Evolutionary conservation across 2,888 invertebrate genomes (phyloP).

Genomic region (Pseudococcus longispinus): DNA sequence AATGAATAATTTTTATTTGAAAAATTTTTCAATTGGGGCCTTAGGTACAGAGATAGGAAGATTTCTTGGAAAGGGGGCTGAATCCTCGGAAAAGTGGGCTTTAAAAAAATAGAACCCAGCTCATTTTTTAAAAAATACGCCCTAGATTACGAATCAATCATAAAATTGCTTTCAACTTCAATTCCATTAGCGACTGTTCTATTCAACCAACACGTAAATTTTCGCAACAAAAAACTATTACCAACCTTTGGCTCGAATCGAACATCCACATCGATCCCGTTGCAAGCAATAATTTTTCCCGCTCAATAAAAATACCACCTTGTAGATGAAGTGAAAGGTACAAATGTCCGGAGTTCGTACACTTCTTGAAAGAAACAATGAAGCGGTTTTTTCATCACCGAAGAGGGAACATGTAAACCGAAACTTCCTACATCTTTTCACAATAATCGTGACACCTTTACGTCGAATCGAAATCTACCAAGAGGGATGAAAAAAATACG

Average conservation of each 20-base stretch:
- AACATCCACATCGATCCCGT: not conserved
- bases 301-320: not conserved
- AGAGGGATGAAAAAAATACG: not conserved
- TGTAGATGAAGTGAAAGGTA: constrained; percentile 8
- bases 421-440: constrained; percentile 43
- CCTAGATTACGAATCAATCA: too few species aligned
- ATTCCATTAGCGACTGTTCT: too few species aligned
- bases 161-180: too few species aligned
- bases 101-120: too few species aligned
- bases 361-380: constrained; percentile 16
- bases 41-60: too few species aligned
- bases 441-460: constrained; percentile 2
- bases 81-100: too few species aligned
- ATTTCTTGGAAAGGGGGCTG: too few species aligned
- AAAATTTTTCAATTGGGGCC: too few species aligned
- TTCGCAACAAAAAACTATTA: not conserved
- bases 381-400: constrained; percentile 16
- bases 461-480: not conserved
- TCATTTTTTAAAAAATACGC: too few species aligned
- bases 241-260: not conserved
- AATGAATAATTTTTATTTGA: too few species aligned
- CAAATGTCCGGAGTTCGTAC: not conserved
- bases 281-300: not conserved
- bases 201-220: too few species aligned
- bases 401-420: constrained; percentile 9